Percentiles rank a stretch among this genome's conserved stretches.
These are phyloP conservation scores for Motacilla alba DNA, from an alignment of 2,113 vertebrate genomes.

Conservation along the genomic window DNA sequence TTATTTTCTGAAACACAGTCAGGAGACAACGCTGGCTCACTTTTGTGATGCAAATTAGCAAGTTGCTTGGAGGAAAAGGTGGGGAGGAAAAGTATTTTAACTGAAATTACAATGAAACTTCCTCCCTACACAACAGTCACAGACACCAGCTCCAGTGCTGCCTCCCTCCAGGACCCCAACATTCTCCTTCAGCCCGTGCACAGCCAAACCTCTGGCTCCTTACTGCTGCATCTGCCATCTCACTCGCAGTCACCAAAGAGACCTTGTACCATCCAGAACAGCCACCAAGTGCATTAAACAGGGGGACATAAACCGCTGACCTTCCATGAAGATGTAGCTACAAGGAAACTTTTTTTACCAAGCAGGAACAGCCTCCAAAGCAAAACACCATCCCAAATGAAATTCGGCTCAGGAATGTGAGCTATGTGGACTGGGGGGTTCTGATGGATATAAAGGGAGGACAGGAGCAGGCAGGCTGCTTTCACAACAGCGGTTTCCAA, in stretches of 20 bases:
- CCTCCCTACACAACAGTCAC: background rate
- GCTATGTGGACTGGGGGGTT: constrained; percentile 2
- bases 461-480: background rate
- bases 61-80: background rate
- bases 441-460: background rate
- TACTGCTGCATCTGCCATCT: background rate
- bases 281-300: background rate
- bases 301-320: background rate
- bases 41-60: constrained; percentile 22
- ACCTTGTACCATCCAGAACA: background rate
- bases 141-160: background rate
- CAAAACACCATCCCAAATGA: background rate
- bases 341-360: background rate
- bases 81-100: background rate
- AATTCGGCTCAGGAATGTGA: background rate
- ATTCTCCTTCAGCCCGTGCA: fast-evolving
- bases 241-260: background rate
- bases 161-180: background rate
- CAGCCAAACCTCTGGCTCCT: background rate
- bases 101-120: background rate
- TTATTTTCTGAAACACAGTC: background rate
- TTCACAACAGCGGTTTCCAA: background rate
- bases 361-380: background rate
- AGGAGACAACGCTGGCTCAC: background rate
- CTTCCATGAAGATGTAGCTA: background rate